These are phyloP conservation scores for Hippocampus abdominalis DNA, from an alignment of 2,113 vertebrate genomes.

Conservation along the genomic window DNA sequence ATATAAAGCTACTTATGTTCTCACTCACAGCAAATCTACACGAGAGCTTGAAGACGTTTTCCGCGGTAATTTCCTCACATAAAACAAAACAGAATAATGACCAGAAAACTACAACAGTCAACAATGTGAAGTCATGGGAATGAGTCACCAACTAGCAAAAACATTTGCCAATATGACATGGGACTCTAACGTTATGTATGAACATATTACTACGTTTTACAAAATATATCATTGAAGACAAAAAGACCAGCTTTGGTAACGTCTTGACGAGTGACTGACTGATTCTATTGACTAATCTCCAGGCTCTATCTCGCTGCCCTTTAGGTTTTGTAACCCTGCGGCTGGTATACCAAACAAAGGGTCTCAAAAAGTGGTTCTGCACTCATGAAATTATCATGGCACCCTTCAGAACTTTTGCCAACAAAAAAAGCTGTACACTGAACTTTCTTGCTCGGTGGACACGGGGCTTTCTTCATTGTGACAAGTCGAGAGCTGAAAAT, in stretches of 20 bases:
- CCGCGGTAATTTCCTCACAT: not conserved
- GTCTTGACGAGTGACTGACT: not conserved
- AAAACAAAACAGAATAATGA: not conserved
- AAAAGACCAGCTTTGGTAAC: not conserved
- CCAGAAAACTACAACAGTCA: not conserved
- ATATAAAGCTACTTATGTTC: constrained; percentile 32
- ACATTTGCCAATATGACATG: not conserved
- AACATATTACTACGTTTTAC: not conserved
- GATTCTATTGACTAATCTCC: not conserved
- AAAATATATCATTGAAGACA: not conserved
- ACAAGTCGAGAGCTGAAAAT: not conserved
- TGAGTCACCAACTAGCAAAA: not conserved
- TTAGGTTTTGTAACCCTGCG: not conserved
- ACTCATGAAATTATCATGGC: not conserved
- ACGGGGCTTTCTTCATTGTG: not conserved
- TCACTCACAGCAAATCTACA: constrained; percentile 1
- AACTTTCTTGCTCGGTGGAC: no score
- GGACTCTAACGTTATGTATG: not conserved
- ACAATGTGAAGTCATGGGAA: not conserved
- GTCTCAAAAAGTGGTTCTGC: not conserved
- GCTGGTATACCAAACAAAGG: not conserved
- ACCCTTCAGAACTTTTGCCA: not conserved
- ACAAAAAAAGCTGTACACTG: no score
- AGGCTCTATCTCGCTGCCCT: not conserved
- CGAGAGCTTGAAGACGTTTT: constrained; percentile 4